Evolutionary conservation across 2,797 vertebrate genomes (phyloP), one percentile per base, ranked within the genome.

Genomic region (Pempheris klunzingeri): DNA sequence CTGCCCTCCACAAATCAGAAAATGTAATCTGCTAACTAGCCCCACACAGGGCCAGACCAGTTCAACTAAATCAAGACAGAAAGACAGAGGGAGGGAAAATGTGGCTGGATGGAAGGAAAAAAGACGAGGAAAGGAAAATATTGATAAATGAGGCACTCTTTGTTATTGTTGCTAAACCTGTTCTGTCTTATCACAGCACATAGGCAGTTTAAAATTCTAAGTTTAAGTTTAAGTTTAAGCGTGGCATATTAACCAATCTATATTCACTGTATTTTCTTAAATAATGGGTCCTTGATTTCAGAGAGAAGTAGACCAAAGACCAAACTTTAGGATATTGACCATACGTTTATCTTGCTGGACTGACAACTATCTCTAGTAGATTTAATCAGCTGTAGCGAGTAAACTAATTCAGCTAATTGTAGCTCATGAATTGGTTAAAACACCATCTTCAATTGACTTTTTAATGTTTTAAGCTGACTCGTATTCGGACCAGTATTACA

Each of bases 1-100:
- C 64, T 80, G 80, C 71, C 81, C 88, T 88, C 70, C 53, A 74
- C 68, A 88, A 87, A 84, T 86, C 76, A 84, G 53, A 81, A 67
- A 55, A 57, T 5, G 3, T n/a, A 52, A 85, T 83, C 74, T 71
- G 76, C 65, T 90, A 90, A 90, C 77, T 14, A 57, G 46, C 47
- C 60, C 77, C 78, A 84, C 84, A 69, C 84, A 34, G 54, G 52
- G 47, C 46, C 50, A 57, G 26, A 20, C 30, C 55, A 68, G 47
- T 78, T 73, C 34, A 72, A 63, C 34, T 64, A 53, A 69, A 72
- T 50, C 43, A 72, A 75, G 61, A 47, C 7, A 64, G 20, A 60
- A 54, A 26, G 22, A 62, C 0, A 5, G 61, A 46, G 50, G 34
- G 13, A 34, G 26, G 60, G 26, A 71, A 70, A 79, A 57, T 0